Percentiles rank a stretch among this genome's conserved stretches.
Evolutionary conservation across 2,113 vertebrate genomes (phyloP).

Genomic region (Aythya baeri): DNA sequence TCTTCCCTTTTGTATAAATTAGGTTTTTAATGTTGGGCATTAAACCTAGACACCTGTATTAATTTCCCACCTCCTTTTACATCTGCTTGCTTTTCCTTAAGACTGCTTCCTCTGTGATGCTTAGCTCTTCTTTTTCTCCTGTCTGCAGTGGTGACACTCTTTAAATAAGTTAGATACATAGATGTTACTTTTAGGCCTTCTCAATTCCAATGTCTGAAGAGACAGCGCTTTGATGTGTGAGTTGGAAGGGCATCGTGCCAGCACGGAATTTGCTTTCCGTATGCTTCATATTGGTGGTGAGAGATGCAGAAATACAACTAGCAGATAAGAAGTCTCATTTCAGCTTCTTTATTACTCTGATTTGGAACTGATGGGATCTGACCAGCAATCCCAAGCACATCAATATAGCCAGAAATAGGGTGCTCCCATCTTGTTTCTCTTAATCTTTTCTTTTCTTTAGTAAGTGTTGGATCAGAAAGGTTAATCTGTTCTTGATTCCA

Average conservation of each 20-base stretch:
- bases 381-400: not conserved
- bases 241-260: not conserved
- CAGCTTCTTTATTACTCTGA: not conserved
- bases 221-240: not conserved
- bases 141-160: not conserved
- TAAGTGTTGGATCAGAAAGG: not conserved
- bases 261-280: not conserved
- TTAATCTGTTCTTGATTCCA: not conserved
- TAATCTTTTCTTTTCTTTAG: not conserved
- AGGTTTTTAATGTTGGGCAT: not conserved
- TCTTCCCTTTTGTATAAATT: not conserved
- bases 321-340: slow-evolving; percentile 36
- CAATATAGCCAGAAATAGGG: not conserved
- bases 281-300: not conserved
- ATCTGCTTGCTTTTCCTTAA: not conserved
- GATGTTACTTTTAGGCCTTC: not conserved
- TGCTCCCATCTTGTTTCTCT: not conserved
- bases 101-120: not conserved
- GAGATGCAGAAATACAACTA: not conserved
- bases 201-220: not conserved
- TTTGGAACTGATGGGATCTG: not conserved
- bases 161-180: not conserved
- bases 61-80: not conserved
- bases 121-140: not conserved
- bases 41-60: not conserved